Base-by-base conservation (phyloP, 2,888 invertebrate genomes). In the Sphecodes monilicornis region DNA sequence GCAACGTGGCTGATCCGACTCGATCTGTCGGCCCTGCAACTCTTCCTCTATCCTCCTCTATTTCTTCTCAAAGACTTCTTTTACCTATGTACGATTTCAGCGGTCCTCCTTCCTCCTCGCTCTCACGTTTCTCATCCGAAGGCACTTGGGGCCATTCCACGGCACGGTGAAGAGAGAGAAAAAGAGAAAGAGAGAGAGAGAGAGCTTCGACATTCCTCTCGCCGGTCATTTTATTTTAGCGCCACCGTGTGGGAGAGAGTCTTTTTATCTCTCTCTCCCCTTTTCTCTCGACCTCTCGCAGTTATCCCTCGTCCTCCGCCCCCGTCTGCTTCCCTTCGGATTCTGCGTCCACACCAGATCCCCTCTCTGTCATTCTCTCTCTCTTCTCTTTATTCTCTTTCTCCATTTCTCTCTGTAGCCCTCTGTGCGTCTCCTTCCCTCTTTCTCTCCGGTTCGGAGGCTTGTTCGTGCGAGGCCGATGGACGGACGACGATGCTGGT, bases 201-300 rank as follows among this genome's bases (percentile, higher is more conserved):
- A 86, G 77, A 78, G 91, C 92, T 91, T 91, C 92, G 89, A 91
- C 93, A 93, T 93, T 93, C 93, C 93, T 89, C 88, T 88, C 89
- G 88, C 88, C 92, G 92, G 92, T 94, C 93, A 93, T 94, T 94
- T 94, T 94, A 93, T 94, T 94, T 93, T 93, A 93, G 93, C 94
- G 93, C 93, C 93, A 93, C 93, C 92, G 92, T 93, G 92, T 90
- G 86, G 84, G 87, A 89, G 90, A 87, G 87, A 83, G 66, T 70
- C 76, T 71, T 71, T 75, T 32, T 66, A 36, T 74, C 79, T 78
- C 75, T 57, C 41, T 22, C 54, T 10, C 50, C 18, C 57, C 64
- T 66, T 50, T 66, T 50, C 73, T 70, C 71, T 41, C 66, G 41
- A 13, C 36, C 57, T 39, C 64, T 26, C 74, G 43, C 66, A n/a